These are phyloP conservation scores for Salvelinus alpinus DNA, from an alignment of 2,113 vertebrate species.

Conservation along the genomic window DNA sequence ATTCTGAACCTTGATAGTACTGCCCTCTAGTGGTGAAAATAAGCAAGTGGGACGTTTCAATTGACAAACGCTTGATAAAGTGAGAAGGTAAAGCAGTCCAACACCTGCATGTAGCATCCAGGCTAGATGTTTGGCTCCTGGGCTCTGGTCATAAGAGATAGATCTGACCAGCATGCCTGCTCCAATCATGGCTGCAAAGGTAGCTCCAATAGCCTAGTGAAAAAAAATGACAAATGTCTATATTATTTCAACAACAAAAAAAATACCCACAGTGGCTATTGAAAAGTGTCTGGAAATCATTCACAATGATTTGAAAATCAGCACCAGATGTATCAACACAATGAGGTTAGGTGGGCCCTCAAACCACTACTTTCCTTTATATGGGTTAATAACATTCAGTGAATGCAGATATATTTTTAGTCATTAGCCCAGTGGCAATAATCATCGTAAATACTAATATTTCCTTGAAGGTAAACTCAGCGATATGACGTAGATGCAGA, in stretches of 20 bases:
- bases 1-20: neutral
- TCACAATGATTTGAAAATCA: neutral
- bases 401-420: too few species aligned
- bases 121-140: slow-evolving; percentile 85
- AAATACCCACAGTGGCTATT: neutral
- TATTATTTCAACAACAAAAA: neutral
- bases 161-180: slow-evolving; percentile 88
- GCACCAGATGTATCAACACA: too few species aligned
- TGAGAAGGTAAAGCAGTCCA: neutral
- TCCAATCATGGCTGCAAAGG: slow-evolving; percentile 94
- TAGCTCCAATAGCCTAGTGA: slow-evolving; percentile 87
- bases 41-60: too few species aligned
- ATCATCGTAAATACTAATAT: too few species aligned
- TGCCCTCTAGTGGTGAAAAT: neutral
- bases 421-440: too few species aligned
- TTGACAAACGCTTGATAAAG: too few species aligned
- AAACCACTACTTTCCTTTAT: too few species aligned
- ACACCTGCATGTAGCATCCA: slow-evolving; percentile 93
- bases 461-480: too few species aligned
- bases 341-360: too few species aligned
- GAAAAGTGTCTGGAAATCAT: neutral
- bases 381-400: too few species aligned
- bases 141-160: slow-evolving; percentile 85
- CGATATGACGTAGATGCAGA: too few species aligned
- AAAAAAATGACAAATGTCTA: slow-evolving; percentile 11